A percentile compares a stretch with the other conserved stretches of the same genome.
Evolutionary conservation across 2,888 invertebrate species (phyloP).

Genomic region (Lithosia quadra): DNA sequence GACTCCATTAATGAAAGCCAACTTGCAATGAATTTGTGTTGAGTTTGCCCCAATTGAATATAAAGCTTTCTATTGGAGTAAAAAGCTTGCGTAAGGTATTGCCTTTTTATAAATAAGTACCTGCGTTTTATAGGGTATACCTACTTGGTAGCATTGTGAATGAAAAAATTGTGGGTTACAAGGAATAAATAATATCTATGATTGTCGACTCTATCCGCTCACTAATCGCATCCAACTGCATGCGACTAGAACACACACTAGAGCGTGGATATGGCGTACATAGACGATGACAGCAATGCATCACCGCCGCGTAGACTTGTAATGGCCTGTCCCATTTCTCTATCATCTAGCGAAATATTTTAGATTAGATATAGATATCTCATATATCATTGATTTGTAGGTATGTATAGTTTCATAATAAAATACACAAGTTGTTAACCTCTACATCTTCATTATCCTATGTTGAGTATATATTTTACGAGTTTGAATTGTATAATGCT

Average conservation of each 20-base stretch:
- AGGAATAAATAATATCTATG: background rate
- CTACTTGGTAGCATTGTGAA: background rate
- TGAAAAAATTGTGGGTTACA: background rate
- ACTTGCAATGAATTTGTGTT: slow-evolving; percentile 46
- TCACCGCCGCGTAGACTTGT: slow-evolving; percentile 45
- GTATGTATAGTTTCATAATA: background rate
- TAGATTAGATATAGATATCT: background rate
- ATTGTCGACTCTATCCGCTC: slow-evolving; percentile 36
- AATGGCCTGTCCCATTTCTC: slow-evolving; percentile 9
- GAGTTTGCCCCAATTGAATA: slow-evolving; percentile 43
- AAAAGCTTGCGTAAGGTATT: slow-evolving; percentile 21
- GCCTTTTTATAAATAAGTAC: background rate
- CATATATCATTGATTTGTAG: background rate
- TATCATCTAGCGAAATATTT: background rate
- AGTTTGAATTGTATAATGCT: background rate
- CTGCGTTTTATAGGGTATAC: too few relatives aligned
- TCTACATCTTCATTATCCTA: background rate
- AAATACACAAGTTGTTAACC: background rate
- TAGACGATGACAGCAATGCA: slow-evolving; percentile 54
- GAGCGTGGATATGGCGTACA: slow-evolving; percentile 32
- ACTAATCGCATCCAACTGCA: slow-evolving; percentile 30
- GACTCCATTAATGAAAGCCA: slow-evolving; percentile 56
- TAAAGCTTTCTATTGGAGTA: slow-evolving; percentile 27
- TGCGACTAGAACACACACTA: too few relatives aligned
- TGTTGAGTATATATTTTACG: background rate